A percentile compares a stretch with the other conserved stretches of the same genome.
phyloP scores from a whole-genome alignment of 2,888 invertebrate species.

The Eretmocerus hayati region DNA sequence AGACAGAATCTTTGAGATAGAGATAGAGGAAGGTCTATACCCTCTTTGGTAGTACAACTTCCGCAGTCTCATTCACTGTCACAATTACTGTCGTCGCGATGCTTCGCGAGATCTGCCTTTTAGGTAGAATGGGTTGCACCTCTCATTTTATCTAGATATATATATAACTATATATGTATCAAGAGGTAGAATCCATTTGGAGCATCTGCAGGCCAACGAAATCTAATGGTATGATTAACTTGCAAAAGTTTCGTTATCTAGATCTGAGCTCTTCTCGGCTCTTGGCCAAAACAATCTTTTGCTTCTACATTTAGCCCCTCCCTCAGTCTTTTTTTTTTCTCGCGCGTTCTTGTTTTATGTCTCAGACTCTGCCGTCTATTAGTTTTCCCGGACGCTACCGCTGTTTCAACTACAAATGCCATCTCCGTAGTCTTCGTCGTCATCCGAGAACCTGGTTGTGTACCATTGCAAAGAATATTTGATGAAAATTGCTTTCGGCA shows the following conservation, averaged over 20 bases:
- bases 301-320: conserved; percentile 1
- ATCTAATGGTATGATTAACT: conserved; percentile 25
- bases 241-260: conserved; percentile 23
- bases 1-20: too few relatives aligned
- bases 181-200: conserved; percentile 3
- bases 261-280: conserved; percentile 14
- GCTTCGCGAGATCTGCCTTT: too few relatives aligned
- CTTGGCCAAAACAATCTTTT: conserved; percentile 22
- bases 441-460: conserved; percentile 2
- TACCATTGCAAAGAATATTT: conserved; percentile 17
- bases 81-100: conserved; percentile 20
- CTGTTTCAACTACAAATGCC: too few relatives aligned
- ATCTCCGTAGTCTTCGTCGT: too few relatives aligned
- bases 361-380: conserved; percentile 7
- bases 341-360: not conserved
- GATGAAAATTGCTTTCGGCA: conserved; percentile 18
- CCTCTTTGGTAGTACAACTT: conserved; percentile 32
- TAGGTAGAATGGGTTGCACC: conserved; percentile 4
- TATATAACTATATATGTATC: too few relatives aligned
- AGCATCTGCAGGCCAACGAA: conserved; percentile 9
- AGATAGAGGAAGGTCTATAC: too few relatives aligned
- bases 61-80: conserved; percentile 26
- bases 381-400: too few relatives aligned
- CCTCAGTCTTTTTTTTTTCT: not conserved
- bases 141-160: too few relatives aligned